Base-by-base conservation (phyloP, 2,888 invertebrate species). In the Polyploca ridens region DNA sequence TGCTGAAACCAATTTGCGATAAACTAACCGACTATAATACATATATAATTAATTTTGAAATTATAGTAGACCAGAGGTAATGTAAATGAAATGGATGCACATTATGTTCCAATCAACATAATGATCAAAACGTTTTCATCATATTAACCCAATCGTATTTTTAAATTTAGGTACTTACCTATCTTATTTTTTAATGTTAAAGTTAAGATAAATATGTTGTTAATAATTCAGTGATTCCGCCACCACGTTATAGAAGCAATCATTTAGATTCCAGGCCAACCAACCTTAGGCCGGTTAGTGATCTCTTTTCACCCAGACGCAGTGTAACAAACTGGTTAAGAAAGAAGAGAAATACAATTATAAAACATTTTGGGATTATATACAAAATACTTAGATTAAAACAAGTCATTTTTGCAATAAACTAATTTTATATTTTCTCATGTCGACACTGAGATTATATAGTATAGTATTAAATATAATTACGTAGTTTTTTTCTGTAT, bases 261-360 rank as follows among this genome's bases (percentile, higher is more conserved):
- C 68, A 77, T 68, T 16, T 49, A n/a, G 3, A 49, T 49, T 16
- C 1, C 16, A 49, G 69, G 65, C 79, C 73, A 77, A 88, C 88
- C 87, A 78, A 90, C 88, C 87, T 89, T 84, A 80, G 71, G 81
- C 82, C 79, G 78, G 69, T 69, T 70, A 75, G 64, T 74, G 74
- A 77, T 78, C 86, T 67, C 70, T 78, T 80, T 79, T 81, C 83
- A 82, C 81, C 87, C 85, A 82, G 79, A 81, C 72, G 77, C 78
- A 83, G 70, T 79, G 85, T 74, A 84, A 72, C 77, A 83, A 78
- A 85, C 90, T 89, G 87, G 81, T 77, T 74, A 74, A 77, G 77
- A 77, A 72, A n/a, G n/a, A n/a, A n/a, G n/a, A n/a, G n/a, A 75
- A 77, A 77, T 78, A 74, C 68, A 63, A n/a, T n/a, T 7, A 46